phyloP scores from a whole-genome alignment of 1,140 invertebrate species.

The Anagrus nilaparvatae region DNA sequence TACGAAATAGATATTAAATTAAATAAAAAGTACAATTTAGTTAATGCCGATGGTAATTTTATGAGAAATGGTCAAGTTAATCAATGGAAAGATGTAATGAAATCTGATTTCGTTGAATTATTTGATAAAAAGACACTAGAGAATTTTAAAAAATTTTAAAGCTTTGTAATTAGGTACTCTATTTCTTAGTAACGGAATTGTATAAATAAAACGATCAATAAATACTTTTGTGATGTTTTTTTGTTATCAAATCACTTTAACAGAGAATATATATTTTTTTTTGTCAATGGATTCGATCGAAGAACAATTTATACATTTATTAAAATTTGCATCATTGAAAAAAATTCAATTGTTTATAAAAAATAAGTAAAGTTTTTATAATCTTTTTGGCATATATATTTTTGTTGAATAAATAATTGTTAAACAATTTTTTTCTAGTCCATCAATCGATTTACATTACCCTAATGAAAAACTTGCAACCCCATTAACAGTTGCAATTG shows the following conservation, averaged over 20 bases:
- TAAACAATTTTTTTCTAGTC: slow-evolving; percentile 13
- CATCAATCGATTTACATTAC: slow-evolving; percentile 19
- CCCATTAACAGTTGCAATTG: slow-evolving; percentile 33
- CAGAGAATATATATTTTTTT: no score
- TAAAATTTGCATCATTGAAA: no score
- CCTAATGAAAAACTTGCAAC: slow-evolving; percentile 25
- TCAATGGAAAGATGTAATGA: slow-evolving; percentile 54
- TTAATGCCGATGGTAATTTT: slow-evolving; percentile 42
- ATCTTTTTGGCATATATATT: no score
- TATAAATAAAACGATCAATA: no score
- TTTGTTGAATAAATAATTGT: slow-evolving; percentile 23
- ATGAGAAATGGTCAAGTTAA: slow-evolving; percentile 55
- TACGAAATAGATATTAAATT: slow-evolving; percentile 41
- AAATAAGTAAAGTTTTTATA: no score
- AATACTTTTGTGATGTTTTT: no score
- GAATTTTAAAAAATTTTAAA: slow-evolving; percentile 16
- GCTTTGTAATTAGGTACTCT: no score
- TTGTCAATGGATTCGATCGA: no score
- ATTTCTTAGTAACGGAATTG: no score
- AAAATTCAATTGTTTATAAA: no score
- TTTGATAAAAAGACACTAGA: slow-evolving; percentile 19
- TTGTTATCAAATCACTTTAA: no score
- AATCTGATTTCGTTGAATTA: slow-evolving; percentile 39
- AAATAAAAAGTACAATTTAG: slow-evolving; percentile 34
- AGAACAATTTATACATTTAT: no score